These are phyloP conservation scores for Lithobius niger DNA, from an alignment of 1,140 invertebrate genomes.

Conservation along the genomic window DNA sequence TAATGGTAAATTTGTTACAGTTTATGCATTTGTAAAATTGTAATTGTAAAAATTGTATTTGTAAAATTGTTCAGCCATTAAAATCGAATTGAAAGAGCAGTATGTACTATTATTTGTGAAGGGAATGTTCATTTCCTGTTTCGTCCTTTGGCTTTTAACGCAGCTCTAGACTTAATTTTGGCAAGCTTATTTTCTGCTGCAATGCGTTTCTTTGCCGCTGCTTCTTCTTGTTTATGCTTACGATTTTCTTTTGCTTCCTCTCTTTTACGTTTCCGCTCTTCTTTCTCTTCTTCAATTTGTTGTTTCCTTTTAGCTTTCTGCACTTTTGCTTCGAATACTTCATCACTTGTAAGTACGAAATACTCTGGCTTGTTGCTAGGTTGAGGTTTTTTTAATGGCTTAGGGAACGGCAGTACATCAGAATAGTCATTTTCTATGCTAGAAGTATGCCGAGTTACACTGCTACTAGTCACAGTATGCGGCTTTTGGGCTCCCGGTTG, in stretches of 20 bases:
- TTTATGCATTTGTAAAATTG: not conserved
- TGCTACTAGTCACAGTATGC: not conserved
- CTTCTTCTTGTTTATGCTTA: not conserved
- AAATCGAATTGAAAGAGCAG: not conserved
- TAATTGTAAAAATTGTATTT: not conserved
- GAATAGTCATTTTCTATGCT: not conserved
- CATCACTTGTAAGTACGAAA: not conserved
- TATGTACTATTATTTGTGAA: not conserved
- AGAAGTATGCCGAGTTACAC: not conserved
- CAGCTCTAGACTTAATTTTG: not conserved
- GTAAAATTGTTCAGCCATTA: not conserved
- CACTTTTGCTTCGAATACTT: not conserved
- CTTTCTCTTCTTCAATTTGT: not conserved
- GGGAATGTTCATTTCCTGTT: not conserved
- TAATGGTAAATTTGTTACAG: not conserved
- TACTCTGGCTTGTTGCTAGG: not conserved
- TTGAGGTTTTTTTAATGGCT: not conserved
- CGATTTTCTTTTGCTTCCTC: not conserved
- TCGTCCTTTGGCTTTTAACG: not conserved
- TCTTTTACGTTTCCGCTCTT: not conserved
- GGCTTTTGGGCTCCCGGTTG: not conserved
- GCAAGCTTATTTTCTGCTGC: not conserved
- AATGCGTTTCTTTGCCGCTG: not conserved
- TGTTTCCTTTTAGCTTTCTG: not conserved
- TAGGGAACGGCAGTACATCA: not conserved